Percentiles rank a stretch among this genome's conserved stretches.
Conservation (phyloP, 1,140 invertebrate species). For the Meteorus sp. region DNA sequence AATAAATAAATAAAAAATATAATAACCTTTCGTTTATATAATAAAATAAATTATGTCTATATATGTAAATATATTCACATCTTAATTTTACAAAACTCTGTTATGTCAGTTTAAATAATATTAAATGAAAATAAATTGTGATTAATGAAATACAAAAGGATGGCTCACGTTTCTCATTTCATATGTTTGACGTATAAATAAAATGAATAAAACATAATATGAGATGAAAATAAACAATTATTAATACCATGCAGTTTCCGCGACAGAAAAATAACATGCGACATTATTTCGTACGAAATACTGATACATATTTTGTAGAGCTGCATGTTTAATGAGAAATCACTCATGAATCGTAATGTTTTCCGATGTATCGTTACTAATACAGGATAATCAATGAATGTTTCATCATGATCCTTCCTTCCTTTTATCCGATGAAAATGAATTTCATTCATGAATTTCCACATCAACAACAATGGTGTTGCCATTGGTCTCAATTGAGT, state of each 20-base stretch:
- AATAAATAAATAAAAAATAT: no score
- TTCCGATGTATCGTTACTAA: no score
- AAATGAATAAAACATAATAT: no score
- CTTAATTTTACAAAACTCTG: not conserved
- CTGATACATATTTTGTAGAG: not conserved
- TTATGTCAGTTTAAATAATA: no score
- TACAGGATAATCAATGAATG: no score
- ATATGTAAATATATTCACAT: not conserved
- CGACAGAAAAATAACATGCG: constrained; percentile 9
- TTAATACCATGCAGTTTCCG: constrained; percentile 14
- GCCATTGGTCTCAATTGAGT: constrained; percentile 16
- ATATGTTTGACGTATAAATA: no score
- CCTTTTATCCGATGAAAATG: constrained; percentile 1
- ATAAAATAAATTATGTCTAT: not conserved
- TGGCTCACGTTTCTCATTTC: not conserved
- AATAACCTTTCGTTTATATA: no score
- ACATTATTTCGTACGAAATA: not conserved
- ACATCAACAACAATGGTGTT: constrained; percentile 41
- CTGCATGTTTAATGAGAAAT: not conserved
- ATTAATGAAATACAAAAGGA: no score
- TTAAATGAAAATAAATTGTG: no score
- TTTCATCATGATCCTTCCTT: not conserved
- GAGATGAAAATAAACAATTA: not conserved
- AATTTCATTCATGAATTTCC: constrained; percentile 36
- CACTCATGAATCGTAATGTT: no score